These are phyloP conservation scores for Moxostoma hubbsi DNA, from an alignment of 2,797 vertebrate species.

Conservation along the genomic window DNA sequence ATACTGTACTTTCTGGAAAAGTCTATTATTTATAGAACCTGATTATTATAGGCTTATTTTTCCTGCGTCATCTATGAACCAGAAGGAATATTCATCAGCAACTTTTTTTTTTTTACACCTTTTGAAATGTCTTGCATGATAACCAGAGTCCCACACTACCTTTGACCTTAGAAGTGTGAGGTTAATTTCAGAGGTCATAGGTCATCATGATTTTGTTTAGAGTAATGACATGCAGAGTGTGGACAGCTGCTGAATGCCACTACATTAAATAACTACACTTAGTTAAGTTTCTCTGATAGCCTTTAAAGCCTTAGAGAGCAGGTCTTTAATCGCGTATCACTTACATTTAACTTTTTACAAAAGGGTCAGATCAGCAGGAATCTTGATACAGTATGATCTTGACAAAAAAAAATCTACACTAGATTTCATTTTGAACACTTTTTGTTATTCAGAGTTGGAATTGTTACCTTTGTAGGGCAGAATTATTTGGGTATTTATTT, in stretches of 20 bases:
- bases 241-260: background rate
- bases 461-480: too few species aligned
- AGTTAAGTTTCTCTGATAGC: too few species aligned
- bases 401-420: too few species aligned
- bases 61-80: constrained; percentile 8
- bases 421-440: too few species aligned
- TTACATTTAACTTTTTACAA: too few species aligned
- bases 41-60: constrained; percentile 21
- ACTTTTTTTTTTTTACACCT: background rate
- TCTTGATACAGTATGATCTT: too few species aligned
- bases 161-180: constrained; percentile 57
- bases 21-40: constrained; percentile 2
- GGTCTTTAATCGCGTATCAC: too few species aligned
- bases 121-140: background rate
- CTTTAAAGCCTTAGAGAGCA: background rate
- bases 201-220: constrained; percentile 16
- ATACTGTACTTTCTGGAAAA: background rate
- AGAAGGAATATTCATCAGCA: constrained; percentile 36
- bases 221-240: background rate
- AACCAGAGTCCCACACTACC: constrained; percentile 17
- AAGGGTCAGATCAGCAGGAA: too few species aligned
- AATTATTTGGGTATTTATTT: too few species aligned
- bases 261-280: too few species aligned
- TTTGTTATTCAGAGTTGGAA: too few species aligned
- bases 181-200: constrained; percentile 12